Evolutionary conservation across 2,113 vertebrate species (phyloP).

Genomic region (Poecile atricapillus): DNA sequence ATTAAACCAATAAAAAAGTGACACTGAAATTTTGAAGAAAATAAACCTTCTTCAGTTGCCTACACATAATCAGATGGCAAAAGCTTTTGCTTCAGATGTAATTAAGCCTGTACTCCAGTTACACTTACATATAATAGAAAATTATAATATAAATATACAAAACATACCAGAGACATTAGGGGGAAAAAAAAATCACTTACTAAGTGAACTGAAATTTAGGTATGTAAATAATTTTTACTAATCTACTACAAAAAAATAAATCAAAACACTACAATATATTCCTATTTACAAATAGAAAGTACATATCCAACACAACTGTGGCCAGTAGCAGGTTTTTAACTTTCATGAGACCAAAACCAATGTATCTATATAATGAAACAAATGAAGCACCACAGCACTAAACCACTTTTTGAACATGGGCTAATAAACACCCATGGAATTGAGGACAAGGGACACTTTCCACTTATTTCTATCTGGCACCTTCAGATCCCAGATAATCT

Average conservation of each 20-base stretch:
- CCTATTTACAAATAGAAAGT: neutral
- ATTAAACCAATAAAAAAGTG: neutral
- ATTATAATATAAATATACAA: neutral
- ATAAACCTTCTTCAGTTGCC: neutral
- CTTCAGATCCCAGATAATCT: neutral
- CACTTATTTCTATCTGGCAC: neutral
- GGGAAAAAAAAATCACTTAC: neutral
- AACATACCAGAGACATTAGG: neutral
- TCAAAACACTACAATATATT: neutral
- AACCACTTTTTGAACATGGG: neutral
- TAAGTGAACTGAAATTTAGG: neutral
- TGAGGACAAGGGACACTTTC: neutral
- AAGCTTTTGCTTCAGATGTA: neutral
- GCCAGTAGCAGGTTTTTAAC: neutral
- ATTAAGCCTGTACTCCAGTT: neutral
- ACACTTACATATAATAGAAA: neutral
- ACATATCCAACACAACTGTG: neutral
- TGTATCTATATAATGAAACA: neutral
- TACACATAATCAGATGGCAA: neutral
- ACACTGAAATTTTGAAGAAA: neutral
- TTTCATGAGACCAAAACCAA: neutral
- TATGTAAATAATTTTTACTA: neutral
- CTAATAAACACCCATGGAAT: neutral
- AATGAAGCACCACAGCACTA: neutral
- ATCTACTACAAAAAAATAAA: neutral